A percentile compares a stretch with the other conserved stretches of the same genome.
These are phyloP conservation scores for Drosophila phalerata DNA, from an alignment of 2,888 invertebrate genomes.

Conservation along the genomic window DNA sequence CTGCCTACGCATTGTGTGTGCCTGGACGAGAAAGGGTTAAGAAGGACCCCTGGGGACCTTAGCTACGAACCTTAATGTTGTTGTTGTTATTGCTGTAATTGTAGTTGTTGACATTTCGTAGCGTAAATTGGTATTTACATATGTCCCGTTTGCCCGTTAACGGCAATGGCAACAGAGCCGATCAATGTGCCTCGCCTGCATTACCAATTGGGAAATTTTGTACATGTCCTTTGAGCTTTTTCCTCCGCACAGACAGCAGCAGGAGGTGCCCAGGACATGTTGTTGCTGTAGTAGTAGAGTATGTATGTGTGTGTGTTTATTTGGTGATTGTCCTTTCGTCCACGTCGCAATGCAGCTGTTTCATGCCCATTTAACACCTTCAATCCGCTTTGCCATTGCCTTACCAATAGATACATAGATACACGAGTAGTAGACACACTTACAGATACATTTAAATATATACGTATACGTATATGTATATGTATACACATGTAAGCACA, in stretches of 20 bases:
- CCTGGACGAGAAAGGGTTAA: slow-evolving; percentile 38
- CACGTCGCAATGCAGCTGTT: slow-evolving; percentile 79
- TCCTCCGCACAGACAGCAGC: slow-evolving; percentile 15
- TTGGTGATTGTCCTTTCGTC: slow-evolving; percentile 69
- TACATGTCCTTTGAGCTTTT: slow-evolving; percentile 78
- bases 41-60: slow-evolving; percentile 22
- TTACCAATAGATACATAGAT: slow-evolving; percentile 45
- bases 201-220: slow-evolving; percentile 68
- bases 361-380: slow-evolving; percentile 83
- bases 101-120: slow-evolving; percentile 78
- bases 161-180: slow-evolving; percentile 41
- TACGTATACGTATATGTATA: background rate
- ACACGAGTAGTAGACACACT: slow-evolving; percentile 13
- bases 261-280: background rate
- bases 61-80: slow-evolving; percentile 28
- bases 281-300: no score
- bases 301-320: slow-evolving; percentile 70
- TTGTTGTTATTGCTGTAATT: slow-evolving; percentile 62
- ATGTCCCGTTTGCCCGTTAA: slow-evolving; percentile 58
- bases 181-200: slow-evolving; percentile 66
- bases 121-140: slow-evolving; percentile 81
- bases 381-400: slow-evolving; percentile 62
- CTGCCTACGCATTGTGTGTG: slow-evolving; percentile 29
- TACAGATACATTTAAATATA: slow-evolving; percentile 26
- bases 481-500: slow-evolving; percentile 10